phyloP scores from a whole-genome alignment of 2,888 invertebrate species.

The Kuschelorhynchus macadamiae region DNA sequence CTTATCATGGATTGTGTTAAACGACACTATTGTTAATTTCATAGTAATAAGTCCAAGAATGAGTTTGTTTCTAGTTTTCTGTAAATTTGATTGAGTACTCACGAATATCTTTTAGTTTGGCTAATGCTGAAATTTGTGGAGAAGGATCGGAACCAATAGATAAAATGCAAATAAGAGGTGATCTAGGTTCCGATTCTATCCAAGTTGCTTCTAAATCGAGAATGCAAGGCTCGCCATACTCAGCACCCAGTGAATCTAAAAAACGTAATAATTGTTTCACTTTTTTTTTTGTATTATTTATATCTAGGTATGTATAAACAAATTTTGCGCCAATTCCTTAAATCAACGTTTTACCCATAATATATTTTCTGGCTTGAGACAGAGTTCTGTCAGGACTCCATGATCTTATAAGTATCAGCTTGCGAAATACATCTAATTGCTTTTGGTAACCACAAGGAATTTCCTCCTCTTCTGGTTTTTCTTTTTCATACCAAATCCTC shows the following conservation, averaged over 20 bases:
- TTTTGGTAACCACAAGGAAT: constrained; percentile 92
- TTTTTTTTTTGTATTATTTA: too few species aligned
- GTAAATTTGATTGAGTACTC: constrained; percentile 62
- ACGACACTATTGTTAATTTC: too few species aligned
- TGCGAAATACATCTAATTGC: constrained; percentile 89
- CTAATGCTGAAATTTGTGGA: constrained; percentile 89
- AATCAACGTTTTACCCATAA: constrained; percentile 85
- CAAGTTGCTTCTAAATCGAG: constrained; percentile 92
- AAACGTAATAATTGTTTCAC: too few species aligned
- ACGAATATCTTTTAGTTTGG: constrained; percentile 90
- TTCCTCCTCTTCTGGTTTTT: constrained; percentile 91
- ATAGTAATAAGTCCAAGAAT: too few species aligned
- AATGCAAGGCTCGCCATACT: constrained; percentile 93
- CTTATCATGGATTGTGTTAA: neutral
- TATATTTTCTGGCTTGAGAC: constrained; percentile 92
- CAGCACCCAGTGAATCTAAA: constrained; percentile 84
- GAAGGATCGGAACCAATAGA: constrained; percentile 98
- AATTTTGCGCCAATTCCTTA: too few species aligned
- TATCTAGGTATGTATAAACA: neutral
- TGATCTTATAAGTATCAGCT: constrained; percentile 86
- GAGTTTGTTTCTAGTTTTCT: too few species aligned
- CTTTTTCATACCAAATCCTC: constrained; percentile 92
- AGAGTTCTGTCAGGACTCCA: constrained; percentile 97
- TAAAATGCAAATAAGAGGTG: constrained; percentile 92
- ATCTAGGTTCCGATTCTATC: constrained; percentile 89